Evolutionary conservation across 2,797 vertebrate genomes (phyloP), one percentile per base, ranked within the genome.

Genomic region (Lacerta bilineata): DNA sequence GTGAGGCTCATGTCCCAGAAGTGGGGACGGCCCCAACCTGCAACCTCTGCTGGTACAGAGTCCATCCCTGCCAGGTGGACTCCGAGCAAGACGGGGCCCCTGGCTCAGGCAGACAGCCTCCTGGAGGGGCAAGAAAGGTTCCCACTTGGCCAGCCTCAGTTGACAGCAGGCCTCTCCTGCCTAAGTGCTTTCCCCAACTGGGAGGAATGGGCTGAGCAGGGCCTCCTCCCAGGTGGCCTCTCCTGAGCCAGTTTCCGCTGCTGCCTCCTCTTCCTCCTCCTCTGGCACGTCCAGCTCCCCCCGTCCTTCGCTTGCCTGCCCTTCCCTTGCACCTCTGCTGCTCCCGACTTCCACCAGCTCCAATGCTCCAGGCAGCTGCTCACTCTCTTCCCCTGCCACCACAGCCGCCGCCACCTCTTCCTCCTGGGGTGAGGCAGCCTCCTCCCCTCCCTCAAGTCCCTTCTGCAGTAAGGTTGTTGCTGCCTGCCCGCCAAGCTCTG

Each of bases 281-380:
- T 74, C 72, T 36, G 72, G 72, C 72, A 33, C 20, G 33, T 36
- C 72, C 17, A 39, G 18, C 33, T 18, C 72, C 9, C 72, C 17
- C 33, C 20, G 72, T 64, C 61, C 61, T 55, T 55, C 13, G 13
- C 27, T 23, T 27, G 15, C 81, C 80, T 43, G 80, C 61, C 36
- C 61, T 27, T 43, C 29, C 15, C 2, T 9, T 6, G 29, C 46
- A 72, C 80, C 66, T 74, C 77, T 41, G 64, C 3, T 2, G 5
- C 10, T 55, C 50, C 50, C 17, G 2, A 2, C 82, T 10, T 43
- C 82, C 68, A 1, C 3, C 5, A 75, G 46, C 27, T 88, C 10
- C 13, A 85, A 76, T 27, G 29, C 86, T 72, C 7, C 88, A 8
- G 9, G 86, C n/a, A 84, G 69, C 33, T 25, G 81, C 83, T 36